Evolutionary conservation across 1,140 invertebrate species (phyloP), one percentile per base, ranked within the genome.

Genomic region (Physella acuta): DNA sequence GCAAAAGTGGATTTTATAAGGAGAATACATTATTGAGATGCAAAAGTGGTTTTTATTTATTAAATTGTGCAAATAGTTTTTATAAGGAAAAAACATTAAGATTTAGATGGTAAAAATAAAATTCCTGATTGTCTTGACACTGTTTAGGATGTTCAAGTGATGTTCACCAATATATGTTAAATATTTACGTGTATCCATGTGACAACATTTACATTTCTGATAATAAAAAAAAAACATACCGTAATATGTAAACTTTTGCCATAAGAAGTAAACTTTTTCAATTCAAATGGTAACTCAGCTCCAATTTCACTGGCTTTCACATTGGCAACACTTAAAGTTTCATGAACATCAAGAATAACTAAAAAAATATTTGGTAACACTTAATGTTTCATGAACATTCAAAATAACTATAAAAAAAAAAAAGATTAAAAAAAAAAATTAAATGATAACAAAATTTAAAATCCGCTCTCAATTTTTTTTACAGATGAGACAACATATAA

Each of bases 311-410:
- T 52, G n/a, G 26, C 30, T 24, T n/a, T 69, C 26, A 73, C 72
- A 51, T 37, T 60, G 20, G 44, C 59, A 14, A 78, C 64, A 20
- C 39, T 67, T 55, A 78, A 33, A 20, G 72, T 72, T 33, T 77
- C 68, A 62, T 78, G 77, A 56, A 72, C 59, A 52, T 78, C 75
- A 49, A 76, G 68, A n/a, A 31, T 66, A 2, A 76, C 77, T 78
- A 56, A 53, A 68, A 74, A 62, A 0, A 26, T 31, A 5, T 61
- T 28, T 30, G 0, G 24, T 3, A 34, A 17, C 51, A n/a, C 11
- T 44, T 16, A 28, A n/a, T 1, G 20, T n/a, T 60, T 20, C 37
- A 59, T 33, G 44, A 26, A 37, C 16, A 28, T 28, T 20, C 16
- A 14, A 53, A 36, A 26, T 39, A 60, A 30, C 16, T 52, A n/a